phyloP scores from a whole-genome alignment of 2,888 invertebrate genomes.

The Rotaria macrura region DNA sequence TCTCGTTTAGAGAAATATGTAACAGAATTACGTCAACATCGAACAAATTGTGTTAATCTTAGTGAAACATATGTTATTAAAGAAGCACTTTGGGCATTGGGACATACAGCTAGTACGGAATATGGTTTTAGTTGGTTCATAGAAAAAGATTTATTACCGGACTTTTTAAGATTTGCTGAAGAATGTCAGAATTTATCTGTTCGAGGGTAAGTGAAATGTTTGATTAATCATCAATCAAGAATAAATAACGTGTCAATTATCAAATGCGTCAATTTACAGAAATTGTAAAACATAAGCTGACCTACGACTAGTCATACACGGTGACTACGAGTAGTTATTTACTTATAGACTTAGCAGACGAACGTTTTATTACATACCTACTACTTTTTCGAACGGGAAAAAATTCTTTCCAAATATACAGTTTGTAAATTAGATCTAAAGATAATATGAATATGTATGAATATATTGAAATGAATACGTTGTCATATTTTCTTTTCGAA shows the following conservation, averaged over 20 bases:
- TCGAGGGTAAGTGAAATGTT: slow-evolving; percentile 54
- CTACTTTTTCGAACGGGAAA: too few relatives aligned
- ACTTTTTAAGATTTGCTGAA: slow-evolving; percentile 62
- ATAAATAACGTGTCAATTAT: neutral
- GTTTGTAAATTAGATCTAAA: too few relatives aligned
- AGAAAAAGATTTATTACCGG: slow-evolving; percentile 54
- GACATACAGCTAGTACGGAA: slow-evolving; percentile 37
- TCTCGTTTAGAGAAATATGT: slow-evolving; percentile 39
- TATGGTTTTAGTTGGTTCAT: slow-evolving; percentile 64
- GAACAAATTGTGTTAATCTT: slow-evolving; percentile 39
- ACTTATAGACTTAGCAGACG: too few relatives aligned
- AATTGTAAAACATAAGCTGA: too few relatives aligned
- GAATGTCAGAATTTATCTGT: slow-evolving; percentile 73
- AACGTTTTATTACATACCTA: too few relatives aligned
- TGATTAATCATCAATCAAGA: neutral
- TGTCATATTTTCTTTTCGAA: too few relatives aligned
- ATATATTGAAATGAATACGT: too few relatives aligned
- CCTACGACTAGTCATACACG: too few relatives aligned
- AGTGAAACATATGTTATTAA: slow-evolving; percentile 62
- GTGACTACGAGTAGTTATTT: too few relatives aligned
- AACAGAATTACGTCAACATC: slow-evolving; percentile 35
- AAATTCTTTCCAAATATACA: too few relatives aligned
- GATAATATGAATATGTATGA: too few relatives aligned
- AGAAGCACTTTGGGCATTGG: slow-evolving; percentile 72
- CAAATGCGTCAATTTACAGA: too few relatives aligned